Conservation (phyloP, 2,113 vertebrate genomes). For the Dasyprocta punctata region DNA sequence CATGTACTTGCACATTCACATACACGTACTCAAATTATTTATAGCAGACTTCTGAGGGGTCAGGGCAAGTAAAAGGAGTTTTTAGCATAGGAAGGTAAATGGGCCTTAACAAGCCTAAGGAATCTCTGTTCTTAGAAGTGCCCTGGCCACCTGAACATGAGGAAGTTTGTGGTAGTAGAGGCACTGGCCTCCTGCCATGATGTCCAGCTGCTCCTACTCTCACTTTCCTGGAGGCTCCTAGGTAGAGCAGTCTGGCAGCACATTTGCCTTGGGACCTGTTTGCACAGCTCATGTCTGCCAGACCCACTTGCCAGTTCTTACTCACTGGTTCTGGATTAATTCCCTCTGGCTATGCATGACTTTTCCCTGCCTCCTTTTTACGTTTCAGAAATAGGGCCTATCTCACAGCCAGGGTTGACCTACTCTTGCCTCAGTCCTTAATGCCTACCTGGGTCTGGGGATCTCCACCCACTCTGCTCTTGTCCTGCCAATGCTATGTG, state of each 20-base stretch:
- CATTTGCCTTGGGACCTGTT: constrained; percentile 45
- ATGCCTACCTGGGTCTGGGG: background rate
- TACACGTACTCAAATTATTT: background rate
- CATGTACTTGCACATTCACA: no score
- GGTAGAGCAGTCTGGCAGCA: background rate
- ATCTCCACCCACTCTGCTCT: background rate
- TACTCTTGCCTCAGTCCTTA: background rate
- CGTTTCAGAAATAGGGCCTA: background rate
- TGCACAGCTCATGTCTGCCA: constrained; percentile 28
- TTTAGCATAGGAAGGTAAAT: background rate
- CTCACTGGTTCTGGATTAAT: constrained; percentile 19
- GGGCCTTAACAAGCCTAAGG: no score
- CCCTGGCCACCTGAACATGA: background rate
- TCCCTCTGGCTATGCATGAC: background rate
- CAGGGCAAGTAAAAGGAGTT: background rate
- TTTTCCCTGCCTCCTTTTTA: background rate
- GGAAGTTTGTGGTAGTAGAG: background rate
- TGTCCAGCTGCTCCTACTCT: background rate
- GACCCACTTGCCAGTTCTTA: background rate
- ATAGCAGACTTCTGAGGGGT: background rate
- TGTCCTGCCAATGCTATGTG: background rate
- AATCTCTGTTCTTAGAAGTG: background rate
- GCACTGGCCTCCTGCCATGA: background rate
- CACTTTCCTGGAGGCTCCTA: background rate
- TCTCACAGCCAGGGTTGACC: background rate